phyloP scores from a whole-genome alignment of 2,797 vertebrate genomes.

The Poeciliopsis turneri region DNA sequence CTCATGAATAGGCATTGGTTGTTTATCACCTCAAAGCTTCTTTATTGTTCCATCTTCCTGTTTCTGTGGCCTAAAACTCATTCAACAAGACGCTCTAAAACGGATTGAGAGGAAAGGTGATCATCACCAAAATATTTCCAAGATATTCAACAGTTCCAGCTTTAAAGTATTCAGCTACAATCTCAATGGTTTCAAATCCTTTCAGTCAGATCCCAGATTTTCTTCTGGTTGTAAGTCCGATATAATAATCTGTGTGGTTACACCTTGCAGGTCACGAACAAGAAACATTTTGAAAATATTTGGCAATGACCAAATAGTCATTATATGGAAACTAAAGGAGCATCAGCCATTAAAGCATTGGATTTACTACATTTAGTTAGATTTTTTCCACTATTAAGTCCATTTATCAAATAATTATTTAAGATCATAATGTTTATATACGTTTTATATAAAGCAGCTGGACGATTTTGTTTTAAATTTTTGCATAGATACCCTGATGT shows the following conservation, averaged over 20 bases:
- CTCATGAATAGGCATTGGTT: neutral
- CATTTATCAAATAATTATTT: neutral
- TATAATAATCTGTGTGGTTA: neutral
- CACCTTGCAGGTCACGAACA: neutral
- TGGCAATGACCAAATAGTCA: neutral
- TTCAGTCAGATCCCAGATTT: neutral
- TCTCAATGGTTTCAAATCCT: neutral
- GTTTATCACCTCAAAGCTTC: neutral
- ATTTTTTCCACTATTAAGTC: neutral
- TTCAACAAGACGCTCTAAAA: neutral
- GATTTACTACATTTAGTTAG: neutral
- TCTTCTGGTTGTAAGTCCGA: neutral
- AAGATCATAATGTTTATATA: neutral
- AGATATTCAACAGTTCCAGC: neutral
- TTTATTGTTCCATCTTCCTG: neutral
- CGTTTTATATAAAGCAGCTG: neutral
- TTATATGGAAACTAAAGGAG: neutral
- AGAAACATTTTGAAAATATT: neutral
- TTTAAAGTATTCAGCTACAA: neutral
- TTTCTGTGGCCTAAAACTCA: neutral
- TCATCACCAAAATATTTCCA: neutral
- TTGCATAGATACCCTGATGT: neutral
- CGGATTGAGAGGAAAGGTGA: neutral
- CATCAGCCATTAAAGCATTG: neutral
- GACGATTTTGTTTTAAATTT: neutral